Percentiles rank a stretch among this genome's conserved stretches.
These are phyloP conservation scores for Planococcus citri DNA, from an alignment of 1,140 invertebrate genomes.

Conservation along the genomic window DNA sequence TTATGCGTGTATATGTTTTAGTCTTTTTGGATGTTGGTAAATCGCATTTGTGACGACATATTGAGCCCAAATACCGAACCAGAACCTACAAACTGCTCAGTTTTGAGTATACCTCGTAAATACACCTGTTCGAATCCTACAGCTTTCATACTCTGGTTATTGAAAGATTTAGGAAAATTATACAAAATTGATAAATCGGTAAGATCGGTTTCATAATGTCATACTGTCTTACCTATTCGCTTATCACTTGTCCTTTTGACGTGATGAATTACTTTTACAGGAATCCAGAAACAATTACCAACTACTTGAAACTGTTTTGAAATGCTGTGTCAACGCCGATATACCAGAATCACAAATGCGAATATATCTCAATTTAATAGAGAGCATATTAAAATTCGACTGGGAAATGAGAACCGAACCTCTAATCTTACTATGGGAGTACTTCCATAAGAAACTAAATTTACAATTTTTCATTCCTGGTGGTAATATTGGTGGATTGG, in stretches of 20 bases:
- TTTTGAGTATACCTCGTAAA: constrained; percentile 26
- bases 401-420: constrained; percentile 35
- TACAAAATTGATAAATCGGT: not conserved
- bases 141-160: constrained; percentile 24
- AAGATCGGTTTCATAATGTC: not conserved
- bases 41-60: constrained; percentile 30
- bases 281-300: constrained; percentile 23
- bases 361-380: constrained; percentile 34
- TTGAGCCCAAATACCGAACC: constrained; percentile 25
- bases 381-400: constrained; percentile 33
- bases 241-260: too few species aligned
- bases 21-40: constrained; percentile 36
- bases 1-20: constrained; percentile 30
- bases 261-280: constrained; percentile 19
- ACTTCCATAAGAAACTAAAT: constrained; percentile 37
- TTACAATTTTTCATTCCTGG: constrained; percentile 34
- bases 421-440: constrained; percentile 37
- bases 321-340: constrained; percentile 34
- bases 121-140: constrained; percentile 22
- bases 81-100: constrained; percentile 22
- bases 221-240: too few species aligned
- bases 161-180: constrained; percentile 20
- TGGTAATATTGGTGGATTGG: constrained; percentile 35
- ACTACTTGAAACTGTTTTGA: constrained; percentile 35
- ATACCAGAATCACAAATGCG: constrained; percentile 35